Conservation (phyloP, 2,797 vertebrate species). For the Sebastes itinus region DNA sequence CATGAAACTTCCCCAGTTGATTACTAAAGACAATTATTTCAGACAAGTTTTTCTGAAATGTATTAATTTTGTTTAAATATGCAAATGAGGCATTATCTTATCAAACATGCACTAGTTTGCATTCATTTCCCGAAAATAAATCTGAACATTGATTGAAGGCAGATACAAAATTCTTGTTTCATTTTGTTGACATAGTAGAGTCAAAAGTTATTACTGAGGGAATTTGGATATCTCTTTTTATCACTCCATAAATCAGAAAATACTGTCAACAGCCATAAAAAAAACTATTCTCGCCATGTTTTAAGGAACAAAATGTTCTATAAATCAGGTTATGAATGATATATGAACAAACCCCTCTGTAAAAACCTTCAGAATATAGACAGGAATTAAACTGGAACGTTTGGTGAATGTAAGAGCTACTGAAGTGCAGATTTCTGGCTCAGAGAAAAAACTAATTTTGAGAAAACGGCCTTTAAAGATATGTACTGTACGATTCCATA, state of each 20-base stretch:
- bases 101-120: too few species aligned
- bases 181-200: not conserved
- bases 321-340: too few species aligned
- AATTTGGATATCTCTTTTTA: not conserved
- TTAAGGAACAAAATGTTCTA: too few species aligned
- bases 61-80: not conserved
- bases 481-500: too few species aligned
- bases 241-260: not conserved
- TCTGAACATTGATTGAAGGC: not conserved
- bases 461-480: too few species aligned
- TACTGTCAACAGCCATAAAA: not conserved
- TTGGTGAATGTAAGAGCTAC: too few species aligned
- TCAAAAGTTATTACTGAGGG: not conserved
- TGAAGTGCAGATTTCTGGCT: too few species aligned
- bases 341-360: too few species aligned
- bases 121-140: not conserved
- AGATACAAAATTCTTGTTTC: not conserved
- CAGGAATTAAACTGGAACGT: too few species aligned
- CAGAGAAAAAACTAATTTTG: too few species aligned
- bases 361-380: too few species aligned
- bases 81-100: not conserved
- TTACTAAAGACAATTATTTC: not conserved
- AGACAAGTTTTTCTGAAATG: not conserved
- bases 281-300: too few species aligned
- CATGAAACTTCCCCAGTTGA: not conserved